Base-by-base conservation (phyloP, 1,140 invertebrate genomes). In the Nebria ingens region DNA sequence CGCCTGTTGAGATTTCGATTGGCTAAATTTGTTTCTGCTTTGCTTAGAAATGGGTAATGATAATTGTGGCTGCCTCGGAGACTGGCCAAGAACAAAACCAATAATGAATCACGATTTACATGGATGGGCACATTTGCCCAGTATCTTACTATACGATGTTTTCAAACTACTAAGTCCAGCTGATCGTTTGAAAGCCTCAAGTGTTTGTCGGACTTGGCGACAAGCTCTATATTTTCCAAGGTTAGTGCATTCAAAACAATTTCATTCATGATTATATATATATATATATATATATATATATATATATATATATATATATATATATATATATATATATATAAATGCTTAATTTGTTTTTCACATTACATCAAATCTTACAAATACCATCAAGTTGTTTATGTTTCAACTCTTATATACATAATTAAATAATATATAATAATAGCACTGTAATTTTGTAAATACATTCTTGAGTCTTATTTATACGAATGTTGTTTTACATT, bases 121-220 rank as follows among this genome's bases (percentile, higher is more conserved):
- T 38, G 23, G 21, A 50, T 71, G 69, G 69, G 60, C 59, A 12
- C 40, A 62, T 57, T 57, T 71, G 42, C 69, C 69, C 29, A 61
- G 62, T 40, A 55, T 69, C 25, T 57, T 69, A n/a, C 55, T 69
- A 52, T 56, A 65, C 49, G 59, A 71, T 54, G 66, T 69, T 53
- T 71, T 64, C 58, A 59, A 64, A 42, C 60, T 60, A 40, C 57
- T 71, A 19, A 60, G 53, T 52, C 49, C 59, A 42, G 53, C 60
- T 51, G 69, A 71, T 62, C 59, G 62, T 51, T 60, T 61, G 56
- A 68, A 64, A 63, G 69, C 68, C 11, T 69, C 68, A 9, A 61
- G 59, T 58, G 61, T 63, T 50, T 71, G 69, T 55, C 62, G 59
- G 40, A 62, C 63, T 55, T 71, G 69, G 69, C 62, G 69, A 64